Evolutionary conservation across 2,888 invertebrate genomes (phyloP).

Genomic region (Halocaridina rubra): DNA sequence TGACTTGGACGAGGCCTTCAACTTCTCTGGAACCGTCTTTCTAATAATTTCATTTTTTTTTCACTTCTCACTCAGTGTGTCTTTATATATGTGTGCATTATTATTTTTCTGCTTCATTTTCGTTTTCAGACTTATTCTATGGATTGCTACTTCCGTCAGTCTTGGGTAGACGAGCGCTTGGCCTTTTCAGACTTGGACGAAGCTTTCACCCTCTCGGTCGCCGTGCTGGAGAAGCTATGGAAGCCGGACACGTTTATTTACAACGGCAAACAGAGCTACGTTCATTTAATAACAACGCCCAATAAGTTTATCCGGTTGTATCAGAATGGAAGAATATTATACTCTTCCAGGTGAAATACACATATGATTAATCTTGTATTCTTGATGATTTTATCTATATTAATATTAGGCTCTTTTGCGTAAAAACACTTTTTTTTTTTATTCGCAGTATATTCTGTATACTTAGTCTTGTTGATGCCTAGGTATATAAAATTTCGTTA

Average conservation of each 20-base stretch:
- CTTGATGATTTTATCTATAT: no score
- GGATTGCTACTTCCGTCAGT: conserved; percentile 89
- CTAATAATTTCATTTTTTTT: background rate
- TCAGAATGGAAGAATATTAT: conserved; percentile 69
- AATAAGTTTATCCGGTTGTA: conserved; percentile 91
- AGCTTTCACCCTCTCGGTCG: conserved; percentile 80
- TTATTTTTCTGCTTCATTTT: background rate
- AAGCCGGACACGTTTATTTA: conserved; percentile 96
- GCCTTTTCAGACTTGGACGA: conserved; percentile 76
- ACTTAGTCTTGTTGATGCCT: no score
- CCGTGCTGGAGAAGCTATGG: conserved; percentile 93
- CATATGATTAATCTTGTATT: no score
- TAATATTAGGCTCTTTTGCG: no score
- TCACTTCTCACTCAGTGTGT: no score
- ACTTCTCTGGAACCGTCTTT: background rate
- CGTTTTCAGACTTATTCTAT: conserved; percentile 80
- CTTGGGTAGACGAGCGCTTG: conserved; percentile 83
- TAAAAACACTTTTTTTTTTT: no score
- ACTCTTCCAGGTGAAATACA: conserved; percentile 60
- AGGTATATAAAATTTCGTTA: no score
- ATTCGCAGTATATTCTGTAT: no score
- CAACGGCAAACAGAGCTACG: conserved; percentile 93
- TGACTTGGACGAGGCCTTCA: no score
- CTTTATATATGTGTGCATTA: background rate
- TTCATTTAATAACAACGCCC: conserved; percentile 95